Evolutionary conservation across 1,140 invertebrate genomes (phyloP), one percentile per base, ranked within the genome.

Genomic region (Chelonus insularis): DNA sequence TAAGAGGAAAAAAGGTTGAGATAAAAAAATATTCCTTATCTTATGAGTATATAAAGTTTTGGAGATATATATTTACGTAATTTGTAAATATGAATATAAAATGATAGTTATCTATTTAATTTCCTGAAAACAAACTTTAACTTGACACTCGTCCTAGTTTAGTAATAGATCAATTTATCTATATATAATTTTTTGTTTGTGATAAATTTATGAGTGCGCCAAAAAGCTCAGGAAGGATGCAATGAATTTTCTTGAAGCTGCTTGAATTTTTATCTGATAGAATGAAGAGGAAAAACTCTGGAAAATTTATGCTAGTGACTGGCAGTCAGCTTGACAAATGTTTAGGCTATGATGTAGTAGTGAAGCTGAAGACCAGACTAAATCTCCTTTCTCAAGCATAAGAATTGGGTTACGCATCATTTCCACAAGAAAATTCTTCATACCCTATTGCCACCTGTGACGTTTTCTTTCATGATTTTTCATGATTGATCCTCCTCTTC

Each of bases 51-150:
- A 29, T 7, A 29, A 29, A 29, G 25, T 29, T 29, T 29, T 29
- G 7, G 3, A 29, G 25, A 7, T 29, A 29, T 29, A 29, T 29
- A 29, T 29, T 3, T 29, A 29, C 7, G 25, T 7, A 29, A 29
- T 29, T 29, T 29, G 25, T 29, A 29, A 29, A 29, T 16, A 43
- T 39, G 14, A 43, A 43, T 18, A 16, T 43, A 18, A 57, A 62
- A 66, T 65, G 63, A 64, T 63, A 66, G 68, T 72, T 73, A 73
- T 73, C 72, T 73, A 72, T 73, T 73, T 74, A 73, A 73, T 74
- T 73, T 74, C 68, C 70, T 70, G 62, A 29, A 29, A 29, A 29
- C 25, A 29, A 29, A 65, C 60, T 62, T 45, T 9, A 36, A 57
- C 32, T 63, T 52, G 29, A 32, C 34, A 32, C 7, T 36, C n/a